Evolutionary conservation across 2,113 vertebrate species (phyloP), one percentile per base, ranked within the genome.

Genomic region (Elachura formosa): DNA sequence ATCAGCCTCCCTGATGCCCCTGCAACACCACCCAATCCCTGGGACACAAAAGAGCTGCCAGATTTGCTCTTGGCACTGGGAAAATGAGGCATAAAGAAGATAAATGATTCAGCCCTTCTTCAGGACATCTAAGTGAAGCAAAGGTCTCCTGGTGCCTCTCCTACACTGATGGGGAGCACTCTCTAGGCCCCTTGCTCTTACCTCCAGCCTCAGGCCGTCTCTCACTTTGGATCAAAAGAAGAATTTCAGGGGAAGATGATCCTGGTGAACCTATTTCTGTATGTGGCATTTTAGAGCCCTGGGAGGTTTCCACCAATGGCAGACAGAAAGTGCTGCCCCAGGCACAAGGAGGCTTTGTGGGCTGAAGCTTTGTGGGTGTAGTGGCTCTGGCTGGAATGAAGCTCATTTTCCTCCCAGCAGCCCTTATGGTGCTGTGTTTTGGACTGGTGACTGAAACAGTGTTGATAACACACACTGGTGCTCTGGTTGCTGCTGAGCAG

Each of bases 371-470:
- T 33, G 31, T 52, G 51, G 28, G 31, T 73, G 29, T 10, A 48
- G 54, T 58, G 54, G 25, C 33, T 69, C 72, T 83, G 49, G 12
- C 34, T 90, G 84, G 61, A 24, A 69, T 58, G 25, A 52, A 66
- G 84, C 41, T 74, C 58, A 58, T 84, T 49, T 73, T 81, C 73
- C 76, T 81, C 72, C 38, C 80, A 67, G 84, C 59, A 67, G 56
- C 40, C 72, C 0, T 0, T 52, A 34, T 40, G 45, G 49, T 55
- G 78, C 52, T 0, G 0, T 66, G 71, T 24, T 87, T 87, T 64
- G 73, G 34, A 40, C 15, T 59, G 71, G 68, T 74, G 34, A 81
- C 26, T 89, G 46, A 69, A 86, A 4, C 33, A 54, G 63, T 58
- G 62, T 29, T 68, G 85, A 18, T 79, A 56, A 56, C 79, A 52